phyloP scores from a whole-genome alignment of 2,113 vertebrate genomes.

The Eptatretus burgeri region DNA sequence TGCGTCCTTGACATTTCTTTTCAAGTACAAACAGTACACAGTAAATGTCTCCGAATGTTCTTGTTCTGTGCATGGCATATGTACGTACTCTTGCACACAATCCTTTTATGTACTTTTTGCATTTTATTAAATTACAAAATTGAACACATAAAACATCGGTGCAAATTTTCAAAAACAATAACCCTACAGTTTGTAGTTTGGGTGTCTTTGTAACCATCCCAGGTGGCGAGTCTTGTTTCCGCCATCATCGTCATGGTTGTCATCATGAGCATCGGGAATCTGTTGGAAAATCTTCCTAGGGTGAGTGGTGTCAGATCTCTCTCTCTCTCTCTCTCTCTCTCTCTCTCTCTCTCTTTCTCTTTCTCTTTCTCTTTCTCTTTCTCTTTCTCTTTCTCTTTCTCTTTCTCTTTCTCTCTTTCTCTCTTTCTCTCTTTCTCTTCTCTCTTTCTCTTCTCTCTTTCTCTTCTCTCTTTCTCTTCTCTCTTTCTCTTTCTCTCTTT shows the following conservation, averaged over 20 bases:
- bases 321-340: neutral
- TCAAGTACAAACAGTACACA: too few species aligned
- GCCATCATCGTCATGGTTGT: slow-evolving; percentile 49
- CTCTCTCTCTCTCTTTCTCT: neutral
- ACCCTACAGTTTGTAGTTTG: too few species aligned
- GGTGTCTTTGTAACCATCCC: slow-evolving; percentile 9
- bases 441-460: too few species aligned
- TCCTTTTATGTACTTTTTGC: too few species aligned
- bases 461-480: neutral
- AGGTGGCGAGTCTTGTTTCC: slow-evolving; percentile 48
- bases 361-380: neutral
- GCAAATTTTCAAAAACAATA: too few species aligned
- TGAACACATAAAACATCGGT: too few species aligned
- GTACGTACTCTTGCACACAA: too few species aligned
- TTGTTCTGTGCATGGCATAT: too few species aligned
- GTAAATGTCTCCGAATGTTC: too few species aligned
- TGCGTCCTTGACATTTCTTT: too few species aligned
- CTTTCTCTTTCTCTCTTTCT: neutral
- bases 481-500: neutral
- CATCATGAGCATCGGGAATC: slow-evolving; percentile 43
- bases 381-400: neutral
- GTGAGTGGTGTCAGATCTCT: slow-evolving; percentile 16
- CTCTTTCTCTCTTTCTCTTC: neutral
- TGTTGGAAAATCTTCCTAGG: slow-evolving; percentile 59
- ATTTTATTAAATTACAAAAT: too few species aligned